Evolutionary conservation across 2,888 invertebrate genomes (phyloP), one percentile per base, ranked within the genome.

Genomic region (Drosophila ustulata): DNA sequence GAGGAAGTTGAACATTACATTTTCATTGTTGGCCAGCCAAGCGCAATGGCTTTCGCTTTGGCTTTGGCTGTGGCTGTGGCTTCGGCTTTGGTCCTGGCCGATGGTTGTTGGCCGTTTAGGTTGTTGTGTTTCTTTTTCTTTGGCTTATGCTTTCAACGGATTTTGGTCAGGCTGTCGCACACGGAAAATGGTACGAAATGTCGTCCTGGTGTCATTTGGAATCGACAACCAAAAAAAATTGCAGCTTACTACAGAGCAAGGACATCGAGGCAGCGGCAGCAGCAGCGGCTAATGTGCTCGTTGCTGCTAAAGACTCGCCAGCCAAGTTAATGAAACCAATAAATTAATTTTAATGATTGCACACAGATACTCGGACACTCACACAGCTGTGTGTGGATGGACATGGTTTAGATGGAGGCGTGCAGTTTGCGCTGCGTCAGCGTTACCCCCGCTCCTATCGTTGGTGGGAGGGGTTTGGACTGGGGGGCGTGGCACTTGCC

Each of bases 241-340:
- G 86, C 81, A 82, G 73, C 85, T 68, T 66, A 55, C 50, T 58
- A 47, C 8, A 30, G 59, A 23, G 55, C 61, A 59, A 61, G 51
- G 51, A 47, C 61, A 55, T 25, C 28, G 30, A 45, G 23, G 13
- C 7, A 56, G 11, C 58, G 55, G 67, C 57, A 46, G 50, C 63
- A 58, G 53, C 50, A 62, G 65, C 50, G 71, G 77, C 84, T 82
- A 80, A 83, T 83, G 79, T 79, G 59, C 82, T 71, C 66, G 69
- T 63, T 56, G 80, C 71, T 66, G 75, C 81, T 82, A 85, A 84
- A 80, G 80, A 74, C 82, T 77, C 67, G 66, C 67, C 66, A 73
- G 83, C 66, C 80, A 76, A 91, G 89, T 85, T 89, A 91, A 90
- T 91, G 90, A 88, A 89, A 82, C 86, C 87, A 89, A 91, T 91